A percentile compares a stretch with the other conserved stretches of the same genome.
Evolutionary conservation across 2,888 invertebrate species (phyloP).

Genomic region (Creontiades dilutus): DNA sequence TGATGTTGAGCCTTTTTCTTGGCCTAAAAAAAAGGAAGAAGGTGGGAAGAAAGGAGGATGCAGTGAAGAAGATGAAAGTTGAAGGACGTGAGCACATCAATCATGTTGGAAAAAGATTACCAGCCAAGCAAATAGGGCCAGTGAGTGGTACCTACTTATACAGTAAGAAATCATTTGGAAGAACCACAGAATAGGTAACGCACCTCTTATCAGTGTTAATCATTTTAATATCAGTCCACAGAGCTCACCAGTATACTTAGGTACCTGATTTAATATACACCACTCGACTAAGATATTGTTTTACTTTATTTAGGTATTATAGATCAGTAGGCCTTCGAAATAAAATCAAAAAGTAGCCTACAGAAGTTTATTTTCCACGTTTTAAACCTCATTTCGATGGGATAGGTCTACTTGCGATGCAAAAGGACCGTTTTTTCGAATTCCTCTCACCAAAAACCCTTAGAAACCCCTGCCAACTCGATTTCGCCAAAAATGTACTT

Average conservation of each 20-base stretch:
- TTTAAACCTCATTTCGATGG: no score
- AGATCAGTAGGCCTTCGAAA: slow-evolving; percentile 23
- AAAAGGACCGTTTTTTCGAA: no score
- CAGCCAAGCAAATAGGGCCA: slow-evolving; percentile 13
- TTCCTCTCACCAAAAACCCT: no score
- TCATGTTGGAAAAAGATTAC: slow-evolving; percentile 14
- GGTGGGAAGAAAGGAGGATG: slow-evolving; percentile 14
- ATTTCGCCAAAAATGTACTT: no score
- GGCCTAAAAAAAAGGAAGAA: slow-evolving; percentile 25
- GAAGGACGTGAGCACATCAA: slow-evolving; percentile 15
- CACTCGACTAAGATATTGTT: not conserved
- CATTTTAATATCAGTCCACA: not conserved
- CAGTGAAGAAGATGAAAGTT: slow-evolving; percentile 1
- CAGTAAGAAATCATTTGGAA: no score
- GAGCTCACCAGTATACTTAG: not conserved
- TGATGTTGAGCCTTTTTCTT: not conserved
- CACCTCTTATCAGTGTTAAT: no score
- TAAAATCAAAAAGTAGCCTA: slow-evolving; percentile 13
- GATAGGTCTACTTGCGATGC: no score
- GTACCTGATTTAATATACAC: not conserved
- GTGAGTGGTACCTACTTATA: not conserved
- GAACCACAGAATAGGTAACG: no score
- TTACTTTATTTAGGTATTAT: no score
- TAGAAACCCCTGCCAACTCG: no score
- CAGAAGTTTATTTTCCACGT: slow-evolving; percentile 26